Evolutionary conservation across 2,113 vertebrate species (phyloP).

Genomic region (Sakesphorus luctuosus): DNA sequence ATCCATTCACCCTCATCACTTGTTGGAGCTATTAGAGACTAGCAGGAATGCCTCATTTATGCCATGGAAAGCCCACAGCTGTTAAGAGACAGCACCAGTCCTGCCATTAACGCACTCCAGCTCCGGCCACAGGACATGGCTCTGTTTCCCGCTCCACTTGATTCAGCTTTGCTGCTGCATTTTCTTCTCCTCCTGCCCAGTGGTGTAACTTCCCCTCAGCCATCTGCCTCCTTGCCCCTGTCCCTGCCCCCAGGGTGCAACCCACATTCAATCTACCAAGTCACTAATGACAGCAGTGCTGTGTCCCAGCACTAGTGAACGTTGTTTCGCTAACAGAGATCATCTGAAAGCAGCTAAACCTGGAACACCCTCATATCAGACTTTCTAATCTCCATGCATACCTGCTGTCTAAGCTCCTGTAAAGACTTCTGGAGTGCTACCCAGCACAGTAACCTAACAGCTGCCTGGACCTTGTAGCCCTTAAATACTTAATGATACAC

Average conservation of each 20-base stretch:
- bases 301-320: background rate
- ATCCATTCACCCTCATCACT: background rate
- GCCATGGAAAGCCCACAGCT: background rate
- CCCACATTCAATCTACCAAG: background rate
- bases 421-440: background rate
- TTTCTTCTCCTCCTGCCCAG: background rate
- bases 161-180: background rate
- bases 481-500: background rate
- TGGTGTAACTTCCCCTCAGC: accelerated
- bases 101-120: background rate
- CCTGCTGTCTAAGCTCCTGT: accelerated
- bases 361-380: background rate
- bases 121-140: background rate
- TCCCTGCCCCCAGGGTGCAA: background rate
- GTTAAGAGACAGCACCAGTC: background rate
- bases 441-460: background rate
- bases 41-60: background rate
- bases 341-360: background rate
- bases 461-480: accelerated
- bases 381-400: background rate
- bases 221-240: background rate
- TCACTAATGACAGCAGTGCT: accelerated
- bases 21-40: background rate
- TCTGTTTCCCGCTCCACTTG: background rate
- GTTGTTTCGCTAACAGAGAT: background rate